phyloP scores from a whole-genome alignment of 2,888 invertebrate species.

The Biston betularia region DNA sequence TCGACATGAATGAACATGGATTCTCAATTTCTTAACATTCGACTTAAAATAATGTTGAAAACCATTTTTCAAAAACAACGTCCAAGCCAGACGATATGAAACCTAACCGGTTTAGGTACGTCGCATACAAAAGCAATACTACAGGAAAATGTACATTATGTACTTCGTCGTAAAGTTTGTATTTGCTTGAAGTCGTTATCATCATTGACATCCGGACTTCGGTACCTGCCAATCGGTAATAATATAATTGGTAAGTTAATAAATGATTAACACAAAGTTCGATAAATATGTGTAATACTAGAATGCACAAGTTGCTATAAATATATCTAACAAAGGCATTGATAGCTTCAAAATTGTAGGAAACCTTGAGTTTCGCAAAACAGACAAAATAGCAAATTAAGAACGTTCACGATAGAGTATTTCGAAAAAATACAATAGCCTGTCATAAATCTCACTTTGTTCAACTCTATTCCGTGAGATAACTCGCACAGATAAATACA shows the following conservation, averaged over 20 bases:
- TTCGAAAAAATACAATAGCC: no score
- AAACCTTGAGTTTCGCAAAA: neutral
- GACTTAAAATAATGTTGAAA: neutral
- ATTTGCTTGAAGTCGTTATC: conserved; percentile 8
- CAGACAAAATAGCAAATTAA: neutral
- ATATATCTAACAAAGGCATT: conserved; percentile 4
- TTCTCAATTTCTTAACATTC: neutral
- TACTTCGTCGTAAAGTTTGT: no score
- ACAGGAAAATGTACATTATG: conserved; percentile 11
- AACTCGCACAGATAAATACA: no score
- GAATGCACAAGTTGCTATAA: neutral
- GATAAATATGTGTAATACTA: neutral
- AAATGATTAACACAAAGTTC: conserved; percentile 13
- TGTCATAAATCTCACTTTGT: no score
- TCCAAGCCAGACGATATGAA: conserved; percentile 10
- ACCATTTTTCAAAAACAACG: conserved; percentile 23
- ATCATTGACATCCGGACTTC: conserved; percentile 20
- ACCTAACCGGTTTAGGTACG: conserved; percentile 15
- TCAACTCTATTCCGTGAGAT: no score
- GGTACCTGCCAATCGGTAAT: conserved; percentile 21
- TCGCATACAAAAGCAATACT: neutral
- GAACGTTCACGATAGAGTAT: no score
- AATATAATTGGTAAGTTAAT: conserved; percentile 2
- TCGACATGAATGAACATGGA: no score
- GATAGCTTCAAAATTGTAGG: conserved; percentile 4